Conservation (phyloP, 2,113 vertebrate genomes). For the Trochalopteron elliotii region DNA sequence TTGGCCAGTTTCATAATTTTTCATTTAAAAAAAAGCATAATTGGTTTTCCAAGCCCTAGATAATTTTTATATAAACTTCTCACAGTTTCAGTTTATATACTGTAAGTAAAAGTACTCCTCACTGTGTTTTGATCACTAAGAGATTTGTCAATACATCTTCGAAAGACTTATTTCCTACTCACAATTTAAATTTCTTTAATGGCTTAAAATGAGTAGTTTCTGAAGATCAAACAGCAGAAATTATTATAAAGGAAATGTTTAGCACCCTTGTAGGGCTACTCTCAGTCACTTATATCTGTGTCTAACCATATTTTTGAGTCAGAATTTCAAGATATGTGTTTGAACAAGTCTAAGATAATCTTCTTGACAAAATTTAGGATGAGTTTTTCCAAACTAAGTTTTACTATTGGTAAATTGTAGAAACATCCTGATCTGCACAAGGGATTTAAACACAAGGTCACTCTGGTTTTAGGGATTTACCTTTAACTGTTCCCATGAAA, state of each 20-base stretch:
- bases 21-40: not conserved
- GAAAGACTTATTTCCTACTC: not conserved
- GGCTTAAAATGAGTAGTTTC: not conserved
- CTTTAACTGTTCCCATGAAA: not conserved
- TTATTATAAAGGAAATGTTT: not conserved
- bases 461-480: not conserved
- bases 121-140: not conserved
- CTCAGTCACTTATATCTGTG: not conserved
- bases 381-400: not conserved
- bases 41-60: not conserved
- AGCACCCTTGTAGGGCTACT: not conserved
- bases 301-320: not conserved
- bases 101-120: not conserved
- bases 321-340: not conserved
- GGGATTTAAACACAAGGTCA: not conserved
- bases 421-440: not conserved
- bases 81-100: not conserved
- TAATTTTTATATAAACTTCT: not conserved
- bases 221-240: not conserved
- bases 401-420: not conserved
- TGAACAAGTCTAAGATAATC: not conserved
- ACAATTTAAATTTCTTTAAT: not conserved
- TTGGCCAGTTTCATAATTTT: not conserved
- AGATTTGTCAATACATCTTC: not conserved
- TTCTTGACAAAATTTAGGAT: not conserved